Percentiles rank a stretch among this genome's conserved stretches.
Evolutionary conservation across 2,113 vertebrate species (phyloP).

Genomic region (Eptesicus fuscus): DNA sequence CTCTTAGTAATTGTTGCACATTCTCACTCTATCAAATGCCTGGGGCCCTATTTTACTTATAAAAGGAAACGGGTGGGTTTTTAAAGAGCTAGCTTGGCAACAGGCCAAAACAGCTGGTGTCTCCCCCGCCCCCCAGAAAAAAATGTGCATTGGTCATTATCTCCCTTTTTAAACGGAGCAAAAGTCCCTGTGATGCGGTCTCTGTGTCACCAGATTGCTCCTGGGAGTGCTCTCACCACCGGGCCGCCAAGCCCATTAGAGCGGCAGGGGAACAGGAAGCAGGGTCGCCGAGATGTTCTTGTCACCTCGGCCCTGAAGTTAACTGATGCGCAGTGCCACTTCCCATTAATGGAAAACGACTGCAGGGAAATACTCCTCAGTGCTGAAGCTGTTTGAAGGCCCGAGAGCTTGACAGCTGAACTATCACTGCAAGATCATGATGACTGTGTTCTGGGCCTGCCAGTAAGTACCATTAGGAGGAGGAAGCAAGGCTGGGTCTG

Average conservation of each 20-base stretch:
- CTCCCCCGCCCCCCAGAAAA: background rate
- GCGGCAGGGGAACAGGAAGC: background rate
- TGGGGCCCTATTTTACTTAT: constrained; percentile 47
- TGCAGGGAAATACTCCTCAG: background rate
- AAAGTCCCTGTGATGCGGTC: constrained; percentile 14
- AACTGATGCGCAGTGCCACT: background rate
- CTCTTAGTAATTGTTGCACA: constrained; percentile 34
- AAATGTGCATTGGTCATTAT: constrained; percentile 14
- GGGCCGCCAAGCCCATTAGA: background rate
- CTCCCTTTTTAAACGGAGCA: constrained; percentile 14
- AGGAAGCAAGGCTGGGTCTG: background rate
- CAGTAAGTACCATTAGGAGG: background rate
- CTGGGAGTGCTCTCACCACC: background rate
- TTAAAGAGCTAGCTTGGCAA: constrained; percentile 35
- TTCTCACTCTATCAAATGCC: constrained; percentile 32
- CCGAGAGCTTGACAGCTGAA: background rate
- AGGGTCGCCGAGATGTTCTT: background rate
- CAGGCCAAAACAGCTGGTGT: background rate
- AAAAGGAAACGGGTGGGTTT: constrained; percentile 34
- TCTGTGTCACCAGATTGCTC: constrained; percentile 36
- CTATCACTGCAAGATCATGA: background rate
- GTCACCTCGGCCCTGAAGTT: background rate
- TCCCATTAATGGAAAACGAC: constrained; percentile 38
- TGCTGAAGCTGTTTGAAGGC: background rate
- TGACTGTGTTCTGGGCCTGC: background rate